Conservation (phyloP, 2,888 invertebrate genomes). For the Polymixis lichenea region DNA sequence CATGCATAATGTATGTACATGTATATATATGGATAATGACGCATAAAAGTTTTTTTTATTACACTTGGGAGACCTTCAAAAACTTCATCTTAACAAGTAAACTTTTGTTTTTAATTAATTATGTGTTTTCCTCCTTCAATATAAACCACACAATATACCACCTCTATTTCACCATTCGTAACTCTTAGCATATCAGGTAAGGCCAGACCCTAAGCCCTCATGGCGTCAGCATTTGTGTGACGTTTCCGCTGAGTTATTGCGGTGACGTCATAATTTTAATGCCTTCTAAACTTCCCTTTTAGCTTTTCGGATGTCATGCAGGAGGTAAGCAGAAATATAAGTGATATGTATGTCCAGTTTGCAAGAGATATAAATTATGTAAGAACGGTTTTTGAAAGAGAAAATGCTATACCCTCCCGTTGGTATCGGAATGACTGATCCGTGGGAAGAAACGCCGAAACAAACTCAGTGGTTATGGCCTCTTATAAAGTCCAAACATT, state of each 20-base stretch:
- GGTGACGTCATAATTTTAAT: constrained; percentile 62
- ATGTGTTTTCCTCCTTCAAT: no score
- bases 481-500: no score
- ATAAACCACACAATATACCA: neutral
- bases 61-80: neutral
- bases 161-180: constrained; percentile 22
- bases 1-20: no score
- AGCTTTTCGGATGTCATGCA: constrained; percentile 36
- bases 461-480: no score
- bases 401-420: neutral
- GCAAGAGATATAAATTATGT: neutral
- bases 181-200: constrained; percentile 52
- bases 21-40: no score
- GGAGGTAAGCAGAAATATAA: constrained; percentile 17
- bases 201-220: constrained; percentile 45
- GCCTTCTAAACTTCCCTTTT: constrained; percentile 51
- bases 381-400: neutral
- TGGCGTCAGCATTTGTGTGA: constrained; percentile 60
- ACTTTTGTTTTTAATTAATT: no score
- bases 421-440: neutral
- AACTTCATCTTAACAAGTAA: neutral
- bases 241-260: constrained; percentile 60
- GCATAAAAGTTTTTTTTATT: neutral
- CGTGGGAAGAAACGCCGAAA: no score
- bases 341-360: constrained; percentile 23